phyloP scores from a whole-genome alignment of 1,140 invertebrate genomes.

The Camponotus pennsylvanicus region DNA sequence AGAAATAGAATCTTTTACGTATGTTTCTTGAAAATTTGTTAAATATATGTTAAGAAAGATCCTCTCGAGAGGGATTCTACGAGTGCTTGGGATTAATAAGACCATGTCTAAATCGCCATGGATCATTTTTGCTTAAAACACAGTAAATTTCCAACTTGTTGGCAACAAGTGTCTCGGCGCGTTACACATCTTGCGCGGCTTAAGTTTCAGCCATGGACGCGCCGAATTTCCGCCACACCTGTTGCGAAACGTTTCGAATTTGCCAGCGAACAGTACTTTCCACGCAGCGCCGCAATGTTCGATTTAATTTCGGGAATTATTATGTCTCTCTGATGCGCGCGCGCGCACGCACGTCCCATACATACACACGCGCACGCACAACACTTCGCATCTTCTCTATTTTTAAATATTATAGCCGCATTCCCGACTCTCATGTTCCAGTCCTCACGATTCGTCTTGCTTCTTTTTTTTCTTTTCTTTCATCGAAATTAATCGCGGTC shows the following conservation, averaged over 20 bases:
- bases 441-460: constrained; percentile 4
- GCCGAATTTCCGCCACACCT: constrained; percentile 77
- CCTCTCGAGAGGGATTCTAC: neutral
- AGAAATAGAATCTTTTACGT: neutral
- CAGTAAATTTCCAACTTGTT: constrained; percentile 73
- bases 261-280: constrained; percentile 70
- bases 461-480: constrained; percentile 3
- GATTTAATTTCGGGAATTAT: constrained; percentile 74
- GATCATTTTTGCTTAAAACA: constrained; percentile 60
- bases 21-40: neutral
- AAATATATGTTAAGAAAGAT: neutral
- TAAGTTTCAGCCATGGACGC: constrained; percentile 74
- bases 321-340: constrained; percentile 55
- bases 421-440: constrained; percentile 20
- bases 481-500: constrained; percentile 52
- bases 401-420: constrained; percentile 73
- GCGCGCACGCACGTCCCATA: neutral
- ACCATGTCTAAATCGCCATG: neutral
- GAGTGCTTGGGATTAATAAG: constrained; percentile 28
- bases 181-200: constrained; percentile 73
- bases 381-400: constrained; percentile 61
- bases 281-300: constrained; percentile 44
- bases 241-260: constrained; percentile 76
- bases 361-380: neutral
- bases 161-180: constrained; percentile 74